phyloP scores from a whole-genome alignment of 2,888 invertebrate species.

The Mesorhabditis sp. region DNA sequence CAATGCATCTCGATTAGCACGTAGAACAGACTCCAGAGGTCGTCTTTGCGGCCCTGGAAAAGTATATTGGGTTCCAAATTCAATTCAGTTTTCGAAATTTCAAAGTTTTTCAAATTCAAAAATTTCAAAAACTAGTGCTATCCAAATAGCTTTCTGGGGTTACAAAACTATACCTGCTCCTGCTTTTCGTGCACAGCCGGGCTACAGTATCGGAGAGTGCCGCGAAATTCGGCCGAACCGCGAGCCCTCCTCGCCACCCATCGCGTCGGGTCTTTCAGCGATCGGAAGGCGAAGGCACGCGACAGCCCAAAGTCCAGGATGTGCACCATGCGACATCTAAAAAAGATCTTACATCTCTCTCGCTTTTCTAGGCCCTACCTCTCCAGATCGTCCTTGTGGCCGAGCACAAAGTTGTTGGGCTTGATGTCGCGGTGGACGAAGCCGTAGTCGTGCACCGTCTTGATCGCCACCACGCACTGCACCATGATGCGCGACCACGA shows the following conservation, averaged over 20 bases:
- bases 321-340: slow-evolving; percentile 32
- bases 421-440: slow-evolving; percentile 38
- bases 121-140: background rate
- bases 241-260: slow-evolving; percentile 42
- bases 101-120: slow-evolving; percentile 1
- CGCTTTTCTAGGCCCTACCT: slow-evolving; percentile 7
- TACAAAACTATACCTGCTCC: slow-evolving; percentile 32
- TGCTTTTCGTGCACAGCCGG: slow-evolving; percentile 36
- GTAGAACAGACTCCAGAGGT: slow-evolving; percentile 27
- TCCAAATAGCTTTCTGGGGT: background rate
- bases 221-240: slow-evolving; percentile 45
- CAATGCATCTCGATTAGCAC: slow-evolving; percentile 66
- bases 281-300: slow-evolving; percentile 22
- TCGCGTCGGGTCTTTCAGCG: slow-evolving; percentile 8
- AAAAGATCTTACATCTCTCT: background rate
- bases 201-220: slow-evolving; percentile 47
- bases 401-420: slow-evolving; percentile 44
- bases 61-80: background rate
- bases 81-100: background rate
- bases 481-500: slow-evolving; percentile 35
- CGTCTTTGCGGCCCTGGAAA: slow-evolving; percentile 20
- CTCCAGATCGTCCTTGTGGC: slow-evolving; percentile 30
- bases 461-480: slow-evolving; percentile 31
- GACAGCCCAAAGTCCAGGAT: slow-evolving; percentile 46
- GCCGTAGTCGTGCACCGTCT: slow-evolving; percentile 36